A percentile compares a stretch with the other conserved stretches of the same genome.
Conservation (phyloP, 2,797 vertebrate species). For the Rachycentron canadum region DNA sequence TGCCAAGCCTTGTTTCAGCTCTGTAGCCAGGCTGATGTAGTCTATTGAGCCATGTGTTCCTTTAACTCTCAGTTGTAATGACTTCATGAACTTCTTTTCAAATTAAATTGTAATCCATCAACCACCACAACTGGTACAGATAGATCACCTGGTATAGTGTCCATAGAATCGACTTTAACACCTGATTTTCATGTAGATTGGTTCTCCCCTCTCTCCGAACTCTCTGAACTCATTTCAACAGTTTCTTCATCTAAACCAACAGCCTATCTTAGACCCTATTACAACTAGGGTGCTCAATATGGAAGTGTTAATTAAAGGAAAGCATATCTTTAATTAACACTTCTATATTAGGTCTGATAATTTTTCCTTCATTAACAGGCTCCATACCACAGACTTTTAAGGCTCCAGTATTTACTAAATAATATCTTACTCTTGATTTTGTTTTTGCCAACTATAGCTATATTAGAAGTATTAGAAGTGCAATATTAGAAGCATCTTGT, state of each 20-base stretch:
- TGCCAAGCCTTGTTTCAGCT: not conserved
- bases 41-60: too few relatives aligned
- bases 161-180: too few relatives aligned
- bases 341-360: not conserved
- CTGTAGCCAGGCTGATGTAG: too few relatives aligned
- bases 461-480: too few relatives aligned
- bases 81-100: not conserved
- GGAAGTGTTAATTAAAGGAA: not conserved
- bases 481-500: not conserved
- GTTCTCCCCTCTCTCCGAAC: too few relatives aligned
- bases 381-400: not conserved
- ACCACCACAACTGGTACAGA: too few relatives aligned
- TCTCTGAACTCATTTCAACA: not conserved
- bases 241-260: not conserved
- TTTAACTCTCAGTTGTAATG: too few relatives aligned
- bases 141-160: too few relatives aligned
- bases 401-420: not conserved
- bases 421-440: not conserved
- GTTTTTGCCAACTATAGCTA: too few relatives aligned
- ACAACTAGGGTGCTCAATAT: not conserved
- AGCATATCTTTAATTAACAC: not conserved
- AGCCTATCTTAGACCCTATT: not conserved
- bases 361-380: not conserved
- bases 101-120: too few relatives aligned
- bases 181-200: too few relatives aligned